A percentile compares a stretch with the other conserved stretches of the same genome.
Evolutionary conservation across 2,797 vertebrate genomes (phyloP).

Genomic region (Phataginus tricuspis): DNA sequence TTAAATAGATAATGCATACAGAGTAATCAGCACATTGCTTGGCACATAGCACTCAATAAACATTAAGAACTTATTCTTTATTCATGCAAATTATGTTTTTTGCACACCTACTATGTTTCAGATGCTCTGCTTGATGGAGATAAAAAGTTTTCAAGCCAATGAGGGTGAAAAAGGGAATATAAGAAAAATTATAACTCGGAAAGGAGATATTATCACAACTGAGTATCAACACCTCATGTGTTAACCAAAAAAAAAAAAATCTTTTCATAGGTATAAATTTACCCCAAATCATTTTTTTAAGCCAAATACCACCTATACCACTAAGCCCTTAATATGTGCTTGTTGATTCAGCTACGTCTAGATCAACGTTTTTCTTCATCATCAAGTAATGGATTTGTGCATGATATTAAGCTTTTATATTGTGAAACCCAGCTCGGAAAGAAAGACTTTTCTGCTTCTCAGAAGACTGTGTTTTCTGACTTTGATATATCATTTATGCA

Average conservation of each 20-base stretch:
- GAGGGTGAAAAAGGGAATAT: background rate
- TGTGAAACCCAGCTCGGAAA: conserved; percentile 56
- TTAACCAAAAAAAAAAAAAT: background rate
- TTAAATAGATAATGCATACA: background rate
- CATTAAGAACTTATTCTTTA: background rate
- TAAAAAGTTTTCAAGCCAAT: background rate
- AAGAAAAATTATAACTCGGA: background rate
- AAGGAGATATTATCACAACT: background rate
- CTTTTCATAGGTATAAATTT: background rate
- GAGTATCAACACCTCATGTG: background rate
- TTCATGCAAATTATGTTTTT: background rate
- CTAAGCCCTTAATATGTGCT: background rate
- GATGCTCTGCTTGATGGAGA: background rate
- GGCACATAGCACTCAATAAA: background rate
- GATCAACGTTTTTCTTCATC: conserved; percentile 67
- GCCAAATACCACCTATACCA: background rate
- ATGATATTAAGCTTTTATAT: conserved; percentile 58
- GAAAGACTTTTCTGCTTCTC: conserved; percentile 35
- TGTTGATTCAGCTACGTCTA: background rate
- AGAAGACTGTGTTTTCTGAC: conserved; percentile 56
- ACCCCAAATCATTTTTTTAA: background rate
- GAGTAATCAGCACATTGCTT: background rate
- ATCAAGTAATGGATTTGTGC: conserved; percentile 62
- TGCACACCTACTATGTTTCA: background rate
- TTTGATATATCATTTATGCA: conserved; percentile 70